Evolutionary conservation across 1,140 invertebrate species (phyloP), one percentile per base, ranked within the genome.

Genomic region (Drosophila lacteicornis): DNA sequence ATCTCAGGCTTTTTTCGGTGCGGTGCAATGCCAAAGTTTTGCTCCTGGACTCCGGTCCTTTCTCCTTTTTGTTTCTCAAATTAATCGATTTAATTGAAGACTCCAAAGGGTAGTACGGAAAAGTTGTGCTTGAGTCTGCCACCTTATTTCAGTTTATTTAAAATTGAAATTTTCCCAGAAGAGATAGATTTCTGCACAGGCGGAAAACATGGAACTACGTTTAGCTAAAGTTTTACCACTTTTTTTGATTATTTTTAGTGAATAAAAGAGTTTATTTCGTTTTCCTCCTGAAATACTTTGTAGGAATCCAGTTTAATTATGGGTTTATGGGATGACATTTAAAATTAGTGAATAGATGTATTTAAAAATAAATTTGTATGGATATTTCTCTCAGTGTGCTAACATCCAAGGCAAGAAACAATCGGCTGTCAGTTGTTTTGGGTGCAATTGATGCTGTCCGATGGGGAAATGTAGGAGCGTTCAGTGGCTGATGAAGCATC

Each of bases 61-160:
- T 63, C 33, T 65, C 45, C 69, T 69, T 71, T 75, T 80, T 79
- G 67, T 70, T 45, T 68, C 62, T 73, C 66, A 74, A 90, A 84
- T 90, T 87, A 87, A 87, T 87, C 84, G 84, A 88, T 87, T 87
- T 88, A 87, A 87, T 87, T 88, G 77, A 88, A 87, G 80, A 75
- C 53, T 75, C 50, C 43, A 69, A 75, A 50, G 59, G 38, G 38
- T 74, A 56, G 58, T 25, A 82, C 57, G 58, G n/a, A 49, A 71
- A 63, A 85, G 47, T 83, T 83, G 49, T 43, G 11, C 47, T 78
- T 50, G n/a, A 33, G 22, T 49, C 57, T 58, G 61, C 45, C 58
- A 62, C 57, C 75, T 79, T 55, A 79, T 83, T 88, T 62, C 43
- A 83, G 77, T 81, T 81, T 84, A 74, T 84, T 88, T 81, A 69